A percentile compares a stretch with the other conserved stretches of the same genome.
phyloP scores from a whole-genome alignment of 2,888 invertebrate genomes.

The Pherbina coryleti region DNA sequence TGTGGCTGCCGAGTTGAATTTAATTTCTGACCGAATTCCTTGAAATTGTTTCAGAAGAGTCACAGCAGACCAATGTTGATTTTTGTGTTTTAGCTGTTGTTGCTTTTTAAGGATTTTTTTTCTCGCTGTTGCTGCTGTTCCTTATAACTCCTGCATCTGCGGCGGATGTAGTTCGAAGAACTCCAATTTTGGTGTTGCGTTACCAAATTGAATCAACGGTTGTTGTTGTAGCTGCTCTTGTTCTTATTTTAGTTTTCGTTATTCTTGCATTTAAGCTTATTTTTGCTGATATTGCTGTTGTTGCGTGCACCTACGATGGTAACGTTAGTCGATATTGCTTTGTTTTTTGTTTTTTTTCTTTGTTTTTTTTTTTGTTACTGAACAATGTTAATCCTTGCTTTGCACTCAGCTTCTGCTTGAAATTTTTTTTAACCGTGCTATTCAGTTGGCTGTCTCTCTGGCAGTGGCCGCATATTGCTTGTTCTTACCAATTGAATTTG shows the following conservation, averaged over 20 bases:
- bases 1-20: constrained; percentile 17
- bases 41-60: constrained; percentile 22
- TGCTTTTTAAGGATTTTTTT: neutral
- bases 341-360: neutral
- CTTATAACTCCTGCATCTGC: constrained; percentile 1
- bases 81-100: neutral
- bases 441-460: neutral
- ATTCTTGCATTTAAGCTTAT: constrained; percentile 54
- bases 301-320: constrained; percentile 20
- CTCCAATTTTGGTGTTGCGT: constrained; percentile 20
- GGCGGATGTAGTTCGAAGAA: neutral
- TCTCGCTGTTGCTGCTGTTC: neutral
- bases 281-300: constrained; percentile 49
- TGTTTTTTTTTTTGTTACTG: neutral
- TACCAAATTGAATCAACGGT: constrained; percentile 26
- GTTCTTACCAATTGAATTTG: constrained; percentile 32
- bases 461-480: constrained; percentile 8
- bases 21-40: constrained; percentile 29
- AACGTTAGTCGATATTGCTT: neutral
- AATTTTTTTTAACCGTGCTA: neutral
- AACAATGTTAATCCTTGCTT: neutral
- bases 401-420: neutral
- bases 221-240: constrained; percentile 38
- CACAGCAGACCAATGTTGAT: neutral
- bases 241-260: constrained; percentile 18